A percentile compares a stretch with the other conserved stretches of the same genome.
Conservation (phyloP, 2,888 invertebrate genomes). For the Scaptomyza flava region DNA sequence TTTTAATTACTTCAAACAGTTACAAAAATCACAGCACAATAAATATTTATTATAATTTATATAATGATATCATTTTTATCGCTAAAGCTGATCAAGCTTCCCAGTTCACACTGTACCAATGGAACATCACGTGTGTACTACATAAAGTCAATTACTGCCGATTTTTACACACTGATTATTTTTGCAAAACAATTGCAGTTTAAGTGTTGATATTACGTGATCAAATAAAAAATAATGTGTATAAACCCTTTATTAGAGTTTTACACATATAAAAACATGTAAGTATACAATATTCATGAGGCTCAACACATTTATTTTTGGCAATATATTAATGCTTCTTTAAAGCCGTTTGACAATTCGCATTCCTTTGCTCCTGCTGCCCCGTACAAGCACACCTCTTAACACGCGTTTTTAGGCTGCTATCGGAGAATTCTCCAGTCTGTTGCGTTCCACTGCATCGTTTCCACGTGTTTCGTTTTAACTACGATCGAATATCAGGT, state of each 20-base stretch:
- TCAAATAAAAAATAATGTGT: constrained; percentile 25
- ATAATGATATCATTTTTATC: neutral
- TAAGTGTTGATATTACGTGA: constrained; percentile 40
- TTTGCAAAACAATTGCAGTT: constrained; percentile 15
- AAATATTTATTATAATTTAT: no score
- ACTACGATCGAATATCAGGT: constrained; percentile 17
- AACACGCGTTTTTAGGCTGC: no score
- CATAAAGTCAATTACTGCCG: constrained; percentile 26
- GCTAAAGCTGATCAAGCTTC: constrained; percentile 7
- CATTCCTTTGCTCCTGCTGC: no score
- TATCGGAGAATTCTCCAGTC: no score
- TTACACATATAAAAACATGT: constrained; percentile 15
- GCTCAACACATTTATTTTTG: constrained; percentile 12
- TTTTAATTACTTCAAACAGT: neutral
- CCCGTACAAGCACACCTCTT: no score
- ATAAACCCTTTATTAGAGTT: constrained; percentile 32
- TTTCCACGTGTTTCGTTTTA: neutral
- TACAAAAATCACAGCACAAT: no score
- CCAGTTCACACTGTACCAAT: constrained; percentile 12
- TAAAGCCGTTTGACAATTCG: constrained; percentile 24
- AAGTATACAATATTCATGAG: no score
- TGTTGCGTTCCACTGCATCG: neutral
- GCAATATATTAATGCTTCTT: constrained; percentile 11
- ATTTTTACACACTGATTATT: constrained; percentile 20
- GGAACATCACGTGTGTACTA: constrained; percentile 25